Conservation (phyloP, 2,888 invertebrate species). For the Drosophila neonasuta region DNA sequence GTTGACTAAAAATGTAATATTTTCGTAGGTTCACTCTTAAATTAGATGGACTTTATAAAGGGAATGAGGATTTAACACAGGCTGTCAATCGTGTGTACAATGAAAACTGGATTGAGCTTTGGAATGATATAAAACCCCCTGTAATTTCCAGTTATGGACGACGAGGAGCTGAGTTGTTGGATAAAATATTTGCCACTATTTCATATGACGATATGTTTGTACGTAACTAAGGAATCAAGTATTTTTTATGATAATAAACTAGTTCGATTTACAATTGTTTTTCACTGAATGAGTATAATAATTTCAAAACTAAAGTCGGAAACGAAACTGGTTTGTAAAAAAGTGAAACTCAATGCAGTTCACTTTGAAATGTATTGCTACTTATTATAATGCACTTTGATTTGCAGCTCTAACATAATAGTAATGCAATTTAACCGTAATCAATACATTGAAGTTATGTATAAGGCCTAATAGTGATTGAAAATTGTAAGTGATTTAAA, state of each 20-base stretch:
- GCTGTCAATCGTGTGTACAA: slow-evolving; percentile 31
- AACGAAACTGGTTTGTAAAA: slow-evolving; percentile 33
- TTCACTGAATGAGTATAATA: neutral
- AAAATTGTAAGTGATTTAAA: too few species aligned
- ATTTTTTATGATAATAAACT: slow-evolving; percentile 28
- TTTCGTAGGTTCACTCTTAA: slow-evolving; percentile 9
- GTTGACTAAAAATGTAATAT: neutral
- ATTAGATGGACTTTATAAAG: slow-evolving; percentile 22
- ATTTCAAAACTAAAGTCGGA: neutral
- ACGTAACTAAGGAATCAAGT: neutral
- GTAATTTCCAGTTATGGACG: neutral
- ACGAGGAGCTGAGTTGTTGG: slow-evolving; percentile 12
- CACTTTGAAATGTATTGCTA: neutral
- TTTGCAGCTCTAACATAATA: neutral
- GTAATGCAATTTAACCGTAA: neutral
- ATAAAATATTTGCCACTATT: slow-evolving; percentile 21
- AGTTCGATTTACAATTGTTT: slow-evolving; percentile 6
- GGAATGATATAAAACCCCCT: slow-evolving; percentile 35
- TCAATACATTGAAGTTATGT: neutral
- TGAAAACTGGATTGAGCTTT: slow-evolving; percentile 41
- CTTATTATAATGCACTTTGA: slow-evolving; percentile 5
- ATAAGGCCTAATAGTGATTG: too few species aligned
- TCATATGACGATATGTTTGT: slow-evolving; percentile 31
- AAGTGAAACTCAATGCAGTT: neutral
- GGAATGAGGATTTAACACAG: slow-evolving; percentile 32